Conservation (phyloP, 1,140 invertebrate species). For the Neodiprion virginianus region DNA sequence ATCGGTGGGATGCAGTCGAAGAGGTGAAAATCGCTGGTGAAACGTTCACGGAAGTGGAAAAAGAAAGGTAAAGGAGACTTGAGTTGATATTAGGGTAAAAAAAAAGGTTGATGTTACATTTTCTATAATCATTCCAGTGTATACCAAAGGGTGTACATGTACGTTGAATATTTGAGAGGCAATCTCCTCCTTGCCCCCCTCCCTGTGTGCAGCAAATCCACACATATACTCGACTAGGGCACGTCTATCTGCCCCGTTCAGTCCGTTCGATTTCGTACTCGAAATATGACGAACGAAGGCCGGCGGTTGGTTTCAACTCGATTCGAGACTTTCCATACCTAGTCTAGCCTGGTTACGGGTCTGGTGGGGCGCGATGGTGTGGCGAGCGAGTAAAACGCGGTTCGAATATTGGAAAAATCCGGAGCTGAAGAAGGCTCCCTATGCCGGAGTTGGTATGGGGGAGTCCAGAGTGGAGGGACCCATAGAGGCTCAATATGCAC, state of each 20-base stretch:
- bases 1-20: no score
- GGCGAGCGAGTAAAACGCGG: neutral
- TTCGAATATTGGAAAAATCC: constrained; percentile 1
- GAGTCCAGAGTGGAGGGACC: neutral
- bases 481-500: constrained; percentile 3
- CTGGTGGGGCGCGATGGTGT: no score
- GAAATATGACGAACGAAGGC: neutral
- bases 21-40: no score
- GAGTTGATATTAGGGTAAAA: neutral
- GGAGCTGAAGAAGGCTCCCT: neutral
- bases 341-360: no score
- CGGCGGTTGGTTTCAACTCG: neutral
- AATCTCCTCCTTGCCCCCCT: constrained; percentile 5
- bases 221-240: constrained; percentile 23
- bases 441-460: neutral
- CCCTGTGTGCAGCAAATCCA: constrained; percentile 8
- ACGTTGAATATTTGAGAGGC: constrained; percentile 18
- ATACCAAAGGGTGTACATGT: neutral
- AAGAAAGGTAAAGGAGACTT: no score
- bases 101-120: neutral
- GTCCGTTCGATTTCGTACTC: neutral
- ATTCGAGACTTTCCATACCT: neutral
- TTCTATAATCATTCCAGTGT: neutral
- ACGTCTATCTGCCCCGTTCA: neutral
- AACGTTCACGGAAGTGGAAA: no score